Conservation (phyloP, 2,888 invertebrate species). For the Lymantria monacha region DNA sequence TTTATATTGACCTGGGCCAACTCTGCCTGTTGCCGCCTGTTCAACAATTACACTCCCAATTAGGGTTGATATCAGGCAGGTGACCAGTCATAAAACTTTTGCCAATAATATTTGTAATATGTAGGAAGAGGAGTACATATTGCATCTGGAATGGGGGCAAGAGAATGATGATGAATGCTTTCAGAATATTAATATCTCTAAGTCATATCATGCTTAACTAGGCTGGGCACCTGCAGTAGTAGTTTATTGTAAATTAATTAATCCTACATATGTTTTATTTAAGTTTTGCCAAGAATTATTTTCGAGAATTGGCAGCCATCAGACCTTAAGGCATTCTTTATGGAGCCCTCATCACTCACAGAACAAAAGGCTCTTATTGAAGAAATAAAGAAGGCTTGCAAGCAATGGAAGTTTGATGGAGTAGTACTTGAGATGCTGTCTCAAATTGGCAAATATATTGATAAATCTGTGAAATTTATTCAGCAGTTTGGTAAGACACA, state of each 20-base stretch:
- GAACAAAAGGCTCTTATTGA: conserved; percentile 86
- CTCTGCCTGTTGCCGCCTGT: too few species aligned
- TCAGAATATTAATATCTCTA: too few species aligned
- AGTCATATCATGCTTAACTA: too few species aligned
- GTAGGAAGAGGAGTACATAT: too few species aligned
- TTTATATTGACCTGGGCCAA: too few species aligned
- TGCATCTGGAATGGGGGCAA: too few species aligned
- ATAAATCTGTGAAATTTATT: conserved; percentile 84
- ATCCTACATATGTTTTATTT: not conserved
- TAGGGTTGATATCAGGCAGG: too few species aligned
- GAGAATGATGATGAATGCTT: too few species aligned
- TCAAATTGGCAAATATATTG: conserved; percentile 86
- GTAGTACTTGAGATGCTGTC: conserved; percentile 95
- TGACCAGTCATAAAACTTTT: too few species aligned
- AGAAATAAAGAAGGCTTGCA: conserved; percentile 85
- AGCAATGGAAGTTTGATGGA: conserved; percentile 93
- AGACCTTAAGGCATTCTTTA: conserved; percentile 88
- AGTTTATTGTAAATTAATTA: not conserved
- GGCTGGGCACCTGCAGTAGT: too few species aligned
- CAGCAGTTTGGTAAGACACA: conserved; percentile 81
- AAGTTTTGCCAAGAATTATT: conserved; percentile 93
- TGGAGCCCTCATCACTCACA: conserved; percentile 83
- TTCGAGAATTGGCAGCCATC: conserved; percentile 92
- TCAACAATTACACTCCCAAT: too few species aligned
- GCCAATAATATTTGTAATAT: too few species aligned